Evolutionary conservation across 2,113 vertebrate species (phyloP), one percentile per base, ranked within the genome.

Genomic region (Romanogobio albipinnatus): DNA sequence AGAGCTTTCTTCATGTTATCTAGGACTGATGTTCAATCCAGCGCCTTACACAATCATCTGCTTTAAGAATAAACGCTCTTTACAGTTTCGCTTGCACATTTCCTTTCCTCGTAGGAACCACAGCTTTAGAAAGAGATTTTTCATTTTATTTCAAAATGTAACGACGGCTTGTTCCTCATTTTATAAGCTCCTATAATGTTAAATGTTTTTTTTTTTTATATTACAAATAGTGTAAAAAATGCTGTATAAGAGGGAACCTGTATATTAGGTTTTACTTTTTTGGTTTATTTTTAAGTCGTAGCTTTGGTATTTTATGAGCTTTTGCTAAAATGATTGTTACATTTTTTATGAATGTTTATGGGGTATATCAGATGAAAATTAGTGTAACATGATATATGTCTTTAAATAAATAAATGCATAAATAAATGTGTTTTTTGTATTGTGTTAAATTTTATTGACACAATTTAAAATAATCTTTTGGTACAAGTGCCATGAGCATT

Each of bases 1-100:
- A 86, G 39, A 62, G 47, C 49, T 14, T 43, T 62, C 11, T 47
- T 74, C n/a, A 51, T 62, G 26, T 58, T n/a, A 81, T 86, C 56
- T 68, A 53, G 56, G n/a, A 29, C 58, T 62, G 24, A 64, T 80
- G 58, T 80, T 62, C 9, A 47, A 47, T 62, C 26, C 39, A 62
- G 14, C 19, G 59, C 56, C 36, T 74, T 61, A 45, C 56, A 17
- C 56, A 24, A 43, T 78, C 9, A 45, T 45, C 19, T 61, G 56
- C 22, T 9, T 43, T 39, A n/a, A 56, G 75, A 76, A 29, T n/a
- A 17, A 39, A 5, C 9, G 0, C 47, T 75, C 8, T 29, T 5
- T 3, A 10, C 7, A 8, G 56, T 61, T 39, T 59, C 22, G 5
- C 56, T 59, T 56, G 29, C n/a, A 24, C 11, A 24, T 24, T 47